Base-by-base conservation (phyloP, 1,140 invertebrate genomes). In the Hylyphantes graminicola region DNA sequence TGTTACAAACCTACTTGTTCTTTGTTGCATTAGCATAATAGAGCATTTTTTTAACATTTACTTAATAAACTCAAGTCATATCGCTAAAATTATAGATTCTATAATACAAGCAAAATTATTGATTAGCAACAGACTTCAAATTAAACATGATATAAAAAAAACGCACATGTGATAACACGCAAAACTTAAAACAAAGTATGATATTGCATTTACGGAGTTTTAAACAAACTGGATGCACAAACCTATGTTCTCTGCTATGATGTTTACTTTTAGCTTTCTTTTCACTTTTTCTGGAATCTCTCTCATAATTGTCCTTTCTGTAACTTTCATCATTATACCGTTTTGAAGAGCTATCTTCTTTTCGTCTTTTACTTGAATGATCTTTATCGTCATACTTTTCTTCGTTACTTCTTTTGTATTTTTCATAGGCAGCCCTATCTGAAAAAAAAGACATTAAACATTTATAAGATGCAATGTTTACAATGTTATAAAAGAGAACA, bases 391-490 rank as follows among this genome's bases (percentile, higher is more conserved):
- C 81, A 7, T 73, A 51, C 68, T 73, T 86, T 55, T 64, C 75
- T 53, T 88, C 72, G 7, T 86, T 35, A 48, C 76, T 65, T 53
- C 51, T 53, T 59, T 86, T 86, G 57, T 86, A 87, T 15, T 88
- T 81, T 50, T 86, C 86, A 84, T 85, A 86, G 0, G 72, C 13
- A 53, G 53, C 53, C 70, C 83, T 68, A 75, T 87, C 78, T 81
- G 19, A 68, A 64, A 73, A 19, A 21, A 72, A 10, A 81, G 11
- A 70, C 70, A 50, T 57, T 19, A 53, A 74, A 55, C n/a, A n/a
- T n/a, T n/a, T n/a, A n/a, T n/a, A n/a, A n/a, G n/a, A n/a, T n/a
- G n/a, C n/a, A n/a, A n/a, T n/a, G n/a, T n/a, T n/a, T n/a, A n/a
- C n/a, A 1, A 70, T 54, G 10, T n/a, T 35, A 61, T 59, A 81